phyloP scores from a whole-genome alignment of 1,140 invertebrate species.

The Nebria ingens region DNA sequence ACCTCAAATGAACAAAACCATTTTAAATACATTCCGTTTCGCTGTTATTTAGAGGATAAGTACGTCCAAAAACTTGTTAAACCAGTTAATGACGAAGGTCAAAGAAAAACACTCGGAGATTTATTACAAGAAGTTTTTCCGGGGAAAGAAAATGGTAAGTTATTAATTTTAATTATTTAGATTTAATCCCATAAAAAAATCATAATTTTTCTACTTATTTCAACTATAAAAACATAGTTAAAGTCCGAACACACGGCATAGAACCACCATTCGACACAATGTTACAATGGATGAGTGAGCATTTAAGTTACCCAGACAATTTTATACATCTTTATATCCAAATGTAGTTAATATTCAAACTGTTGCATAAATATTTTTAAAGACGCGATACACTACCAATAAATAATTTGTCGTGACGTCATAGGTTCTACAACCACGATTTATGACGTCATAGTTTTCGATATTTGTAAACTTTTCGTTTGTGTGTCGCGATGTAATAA shows the following conservation, averaged over 20 bases:
- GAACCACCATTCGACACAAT: conserved; percentile 80
- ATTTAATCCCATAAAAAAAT: not conserved
- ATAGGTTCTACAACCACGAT: too few relatives aligned
- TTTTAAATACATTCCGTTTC: conserved; percentile 89
- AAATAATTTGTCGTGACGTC: too few relatives aligned
- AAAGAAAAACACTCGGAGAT: conserved; percentile 59
- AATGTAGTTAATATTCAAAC: too few relatives aligned
- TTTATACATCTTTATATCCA: conserved; percentile 78
- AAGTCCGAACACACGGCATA: conserved; percentile 83
- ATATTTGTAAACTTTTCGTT: too few relatives aligned
- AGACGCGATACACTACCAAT: too few relatives aligned
- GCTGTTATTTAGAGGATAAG: conserved; percentile 73
- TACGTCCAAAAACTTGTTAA: conserved; percentile 68
- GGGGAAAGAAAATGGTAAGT: conserved; percentile 41
- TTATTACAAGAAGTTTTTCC: conserved; percentile 62
- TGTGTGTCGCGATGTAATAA: too few relatives aligned
- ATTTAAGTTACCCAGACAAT: conserved; percentile 97
- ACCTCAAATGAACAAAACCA: conserved; percentile 56
- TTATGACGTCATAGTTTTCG: too few relatives aligned
- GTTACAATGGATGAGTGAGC: conserved; percentile 93
- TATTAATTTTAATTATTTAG: not conserved
- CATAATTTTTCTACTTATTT: not conserved
- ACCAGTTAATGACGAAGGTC: conserved; percentile 62
- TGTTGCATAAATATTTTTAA: too few relatives aligned
- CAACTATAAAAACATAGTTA: conserved; percentile 48